A percentile compares a stretch with the other conserved stretches of the same genome.
phyloP scores from a whole-genome alignment of 2,113 vertebrate species.

The Caloenas nicobarica region DNA sequence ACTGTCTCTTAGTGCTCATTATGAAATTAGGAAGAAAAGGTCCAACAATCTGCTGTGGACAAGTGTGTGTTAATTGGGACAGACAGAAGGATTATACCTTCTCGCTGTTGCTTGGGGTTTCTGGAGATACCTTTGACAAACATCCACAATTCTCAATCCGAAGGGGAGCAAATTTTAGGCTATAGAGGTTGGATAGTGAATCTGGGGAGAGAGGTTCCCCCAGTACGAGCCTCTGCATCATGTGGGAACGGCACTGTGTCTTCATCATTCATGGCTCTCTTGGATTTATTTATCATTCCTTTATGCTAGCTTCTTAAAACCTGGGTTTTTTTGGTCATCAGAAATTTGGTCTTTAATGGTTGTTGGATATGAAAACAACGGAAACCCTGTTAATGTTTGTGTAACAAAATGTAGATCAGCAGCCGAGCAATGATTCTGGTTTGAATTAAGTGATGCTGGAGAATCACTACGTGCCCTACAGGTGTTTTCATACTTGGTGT shows the following conservation, averaged over 20 bases:
- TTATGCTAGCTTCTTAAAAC: neutral
- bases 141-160: neutral
- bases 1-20: neutral
- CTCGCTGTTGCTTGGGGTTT: neutral
- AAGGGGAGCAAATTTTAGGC: neutral
- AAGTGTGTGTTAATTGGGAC: neutral
- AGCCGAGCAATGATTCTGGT: neutral
- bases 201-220: neutral
- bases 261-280: neutral
- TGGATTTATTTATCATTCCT: neutral
- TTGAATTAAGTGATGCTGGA: neutral
- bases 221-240: accelerated
- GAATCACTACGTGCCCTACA: neutral
- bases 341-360: neutral
- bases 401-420: neutral
- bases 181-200: neutral
- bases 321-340: accelerated
- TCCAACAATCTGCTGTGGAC: neutral
- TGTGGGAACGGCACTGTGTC: neutral
- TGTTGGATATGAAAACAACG: neutral
- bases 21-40: neutral
- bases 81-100: neutral
- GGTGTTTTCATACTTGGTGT: neutral
- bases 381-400: neutral
- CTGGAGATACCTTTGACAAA: neutral